Evolutionary conservation across 1,140 invertebrate genomes (phyloP).

Genomic region (Hetaerina americana): DNA sequence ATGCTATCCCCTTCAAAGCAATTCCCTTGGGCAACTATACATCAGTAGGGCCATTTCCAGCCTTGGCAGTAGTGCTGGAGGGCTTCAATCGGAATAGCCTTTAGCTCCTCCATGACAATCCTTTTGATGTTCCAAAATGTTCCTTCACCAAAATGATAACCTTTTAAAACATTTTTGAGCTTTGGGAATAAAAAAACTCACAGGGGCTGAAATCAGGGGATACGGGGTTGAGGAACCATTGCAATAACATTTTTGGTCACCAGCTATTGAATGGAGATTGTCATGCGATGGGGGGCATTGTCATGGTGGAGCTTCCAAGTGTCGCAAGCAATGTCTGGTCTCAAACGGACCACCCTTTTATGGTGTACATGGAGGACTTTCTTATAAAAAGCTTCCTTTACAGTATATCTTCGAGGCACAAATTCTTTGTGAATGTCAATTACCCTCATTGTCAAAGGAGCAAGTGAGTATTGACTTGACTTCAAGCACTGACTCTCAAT

Average conservation of each 20-base stretch:
- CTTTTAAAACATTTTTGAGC: not conserved
- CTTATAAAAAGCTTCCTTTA: not conserved
- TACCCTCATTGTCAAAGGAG: not conserved
- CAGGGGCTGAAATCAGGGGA: not conserved
- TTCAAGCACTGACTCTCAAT: too few species aligned
- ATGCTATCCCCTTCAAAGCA: not conserved
- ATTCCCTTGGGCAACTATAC: not conserved
- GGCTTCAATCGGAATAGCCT: not conserved
- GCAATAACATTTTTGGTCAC: not conserved
- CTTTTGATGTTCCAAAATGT: not conserved
- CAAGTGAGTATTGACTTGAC: not conserved
- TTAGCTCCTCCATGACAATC: not conserved
- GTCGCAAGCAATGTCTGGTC: not conserved
- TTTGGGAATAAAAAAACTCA: not conserved
- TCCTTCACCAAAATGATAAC: not conserved
- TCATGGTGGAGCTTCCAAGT: not conserved
- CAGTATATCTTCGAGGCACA: not conserved
- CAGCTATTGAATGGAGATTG: not conserved
- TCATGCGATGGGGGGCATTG: not conserved
- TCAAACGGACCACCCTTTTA: not conserved
- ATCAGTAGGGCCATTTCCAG: not conserved
- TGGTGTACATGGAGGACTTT: not conserved
- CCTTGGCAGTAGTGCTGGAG: not conserved
- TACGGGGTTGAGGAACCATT: not conserved
- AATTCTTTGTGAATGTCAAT: not conserved